phyloP scores from a whole-genome alignment of 1,140 invertebrate genomes.

The Pseudomyrmex pallidus region DNA sequence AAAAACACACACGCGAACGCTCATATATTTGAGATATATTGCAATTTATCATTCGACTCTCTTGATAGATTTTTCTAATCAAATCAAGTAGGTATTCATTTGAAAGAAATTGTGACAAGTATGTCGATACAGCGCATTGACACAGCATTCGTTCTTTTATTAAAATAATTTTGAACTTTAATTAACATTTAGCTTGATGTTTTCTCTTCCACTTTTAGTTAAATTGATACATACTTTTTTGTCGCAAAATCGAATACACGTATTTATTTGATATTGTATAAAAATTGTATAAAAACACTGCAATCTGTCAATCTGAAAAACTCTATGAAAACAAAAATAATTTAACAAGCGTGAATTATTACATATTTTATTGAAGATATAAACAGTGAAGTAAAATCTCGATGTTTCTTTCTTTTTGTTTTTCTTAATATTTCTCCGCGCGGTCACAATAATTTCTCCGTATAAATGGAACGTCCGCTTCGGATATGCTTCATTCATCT shows the following conservation, averaged over 20 bases:
- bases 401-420: not conserved
- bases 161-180: not conserved
- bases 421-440: not conserved
- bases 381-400: not conserved
- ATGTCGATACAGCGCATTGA: constrained; percentile 11
- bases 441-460: constrained; percentile 25
- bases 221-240: too few species aligned
- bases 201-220: not conserved
- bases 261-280: too few species aligned
- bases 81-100: constrained; percentile 16
- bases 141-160: constrained; percentile 5
- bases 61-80: constrained; percentile 37
- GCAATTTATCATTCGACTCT: constrained; percentile 33
- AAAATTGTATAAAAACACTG: too few species aligned
- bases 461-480: constrained; percentile 31
- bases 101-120: not conserved
- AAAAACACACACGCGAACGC: constrained; percentile 22
- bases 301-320: too few species aligned
- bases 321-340: too few species aligned
- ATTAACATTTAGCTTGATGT: not conserved
- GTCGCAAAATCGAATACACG: too few species aligned
- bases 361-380: too few species aligned
- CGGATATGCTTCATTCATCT: constrained; percentile 45
- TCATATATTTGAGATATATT: constrained; percentile 23
- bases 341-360: too few species aligned